Evolutionary conservation across 2,888 invertebrate species (phyloP).

Genomic region (Tridacna crocea): DNA sequence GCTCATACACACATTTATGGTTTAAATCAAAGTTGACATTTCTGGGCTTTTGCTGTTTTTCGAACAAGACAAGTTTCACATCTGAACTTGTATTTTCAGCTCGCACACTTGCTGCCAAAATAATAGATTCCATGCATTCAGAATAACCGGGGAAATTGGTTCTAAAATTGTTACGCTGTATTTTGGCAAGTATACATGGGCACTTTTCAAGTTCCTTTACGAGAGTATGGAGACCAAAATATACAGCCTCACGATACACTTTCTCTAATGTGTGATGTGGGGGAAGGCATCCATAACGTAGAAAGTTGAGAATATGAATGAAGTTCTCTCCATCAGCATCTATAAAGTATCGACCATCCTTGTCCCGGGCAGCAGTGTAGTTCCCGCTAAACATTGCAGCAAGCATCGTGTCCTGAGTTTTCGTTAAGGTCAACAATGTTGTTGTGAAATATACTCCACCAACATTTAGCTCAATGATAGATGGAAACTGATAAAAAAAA

Average conservation of each 20-base stretch:
- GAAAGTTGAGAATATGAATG: conserved; percentile 76
- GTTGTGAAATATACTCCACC: conserved; percentile 79
- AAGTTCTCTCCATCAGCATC: conserved; percentile 80
- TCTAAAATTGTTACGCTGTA: conserved; percentile 69
- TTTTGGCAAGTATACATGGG: conserved; percentile 70
- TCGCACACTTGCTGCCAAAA: conserved; percentile 49
- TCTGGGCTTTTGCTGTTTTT: conserved; percentile 47
- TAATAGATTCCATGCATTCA: conserved; percentile 62
- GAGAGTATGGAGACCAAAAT: conserved; percentile 77
- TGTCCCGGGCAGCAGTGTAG: conserved; percentile 73
- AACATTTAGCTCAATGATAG: conserved; percentile 80
- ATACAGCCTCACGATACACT: conserved; percentile 78
- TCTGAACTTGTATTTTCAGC: conserved; percentile 55
- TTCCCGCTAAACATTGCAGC: conserved; percentile 82
- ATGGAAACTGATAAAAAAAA: conserved; percentile 69
- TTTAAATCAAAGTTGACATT: conserved; percentile 59
- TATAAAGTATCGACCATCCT: conserved; percentile 80
- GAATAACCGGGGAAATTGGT: conserved; percentile 68
- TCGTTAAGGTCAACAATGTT: conserved; percentile 74
- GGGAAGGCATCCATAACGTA: conserved; percentile 78
- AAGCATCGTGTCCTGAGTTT: conserved; percentile 78
- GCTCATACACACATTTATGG: conserved; percentile 60
- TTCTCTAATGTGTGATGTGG: conserved; percentile 64
- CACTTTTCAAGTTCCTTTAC: conserved; percentile 71
- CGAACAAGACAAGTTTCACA: conserved; percentile 55